phyloP scores from a whole-genome alignment of 2,888 invertebrate species.

The Cheilosia pagana region DNA sequence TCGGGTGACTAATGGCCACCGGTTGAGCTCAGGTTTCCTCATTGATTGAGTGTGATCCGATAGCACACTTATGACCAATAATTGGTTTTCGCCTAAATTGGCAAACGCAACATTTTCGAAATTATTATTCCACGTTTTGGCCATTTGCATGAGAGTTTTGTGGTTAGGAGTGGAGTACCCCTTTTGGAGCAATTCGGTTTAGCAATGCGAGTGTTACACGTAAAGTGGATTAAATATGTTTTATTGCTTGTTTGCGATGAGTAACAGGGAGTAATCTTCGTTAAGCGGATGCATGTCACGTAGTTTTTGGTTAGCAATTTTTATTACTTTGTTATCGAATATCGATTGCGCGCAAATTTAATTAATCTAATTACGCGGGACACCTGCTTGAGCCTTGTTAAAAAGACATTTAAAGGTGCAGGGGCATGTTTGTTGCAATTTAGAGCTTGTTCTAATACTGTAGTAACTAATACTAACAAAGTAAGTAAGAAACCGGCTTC shows the following conservation, averaged over 20 bases:
- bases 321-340: conserved; percentile 27
- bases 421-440: not conserved
- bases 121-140: conserved; percentile 51
- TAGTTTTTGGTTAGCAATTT: not conserved
- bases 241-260: conserved; percentile 37
- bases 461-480: no score
- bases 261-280: conserved; percentile 31
- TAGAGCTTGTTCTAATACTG: not conserved
- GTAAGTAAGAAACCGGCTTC: no score
- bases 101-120: conserved; percentile 3
- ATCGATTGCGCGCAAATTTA: not conserved
- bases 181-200: not conserved
- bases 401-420: not conserved
- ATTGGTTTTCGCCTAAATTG: conserved; percentile 42
- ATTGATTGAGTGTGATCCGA: conserved; percentile 18
- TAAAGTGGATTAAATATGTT: conserved; percentile 10
- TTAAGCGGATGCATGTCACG: not conserved
- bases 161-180: not conserved
- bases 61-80: conserved; percentile 34
- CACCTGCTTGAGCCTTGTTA: no score
- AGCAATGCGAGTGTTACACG: conserved; percentile 20
- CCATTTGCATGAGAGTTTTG: conserved; percentile 13
- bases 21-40: conserved; percentile 48
- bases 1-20: conserved; percentile 7
- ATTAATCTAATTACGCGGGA: not conserved